These are phyloP conservation scores for Diadegma fenestrale DNA, from an alignment of 2,888 invertebrate genomes.

Conservation along the genomic window DNA sequence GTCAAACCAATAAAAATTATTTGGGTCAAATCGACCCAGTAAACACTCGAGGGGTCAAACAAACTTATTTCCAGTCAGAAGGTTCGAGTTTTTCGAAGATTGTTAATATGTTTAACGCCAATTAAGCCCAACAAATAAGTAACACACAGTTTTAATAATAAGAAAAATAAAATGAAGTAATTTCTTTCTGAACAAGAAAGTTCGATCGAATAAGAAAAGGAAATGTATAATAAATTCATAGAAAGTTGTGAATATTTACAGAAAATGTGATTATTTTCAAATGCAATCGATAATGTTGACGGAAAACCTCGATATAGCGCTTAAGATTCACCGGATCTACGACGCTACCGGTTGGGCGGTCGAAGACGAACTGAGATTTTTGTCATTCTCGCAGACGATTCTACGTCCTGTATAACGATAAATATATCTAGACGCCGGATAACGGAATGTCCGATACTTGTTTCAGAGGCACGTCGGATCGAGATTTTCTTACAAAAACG, in stretches of 20 bases:
- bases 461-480: background rate
- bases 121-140: too few species aligned
- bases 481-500: background rate
- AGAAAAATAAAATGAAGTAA: too few species aligned
- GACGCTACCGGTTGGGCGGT: constrained; percentile 65
- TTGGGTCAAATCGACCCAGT: too few species aligned
- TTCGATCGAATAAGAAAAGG: background rate
- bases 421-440: constrained; percentile 22
- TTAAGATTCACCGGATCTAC: constrained; percentile 30
- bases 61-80: too few species aligned
- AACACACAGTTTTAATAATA: too few species aligned
- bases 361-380: constrained; percentile 69
- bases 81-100: too few species aligned
- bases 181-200: background rate
- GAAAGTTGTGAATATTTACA: background rate
- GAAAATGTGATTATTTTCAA: background rate
- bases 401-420: constrained; percentile 28
- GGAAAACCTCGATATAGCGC: constrained; percentile 5
- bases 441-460: constrained; percentile 31
- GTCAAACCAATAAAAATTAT: too few species aligned
- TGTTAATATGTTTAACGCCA: too few species aligned
- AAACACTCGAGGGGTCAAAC: too few species aligned
- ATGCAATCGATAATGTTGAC: background rate
- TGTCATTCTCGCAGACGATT: constrained; percentile 52
- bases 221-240: background rate